Percentiles rank a stretch among this genome's conserved stretches.
phyloP scores from a whole-genome alignment of 2,888 invertebrate genomes.

The Philopedon plagiatum region DNA sequence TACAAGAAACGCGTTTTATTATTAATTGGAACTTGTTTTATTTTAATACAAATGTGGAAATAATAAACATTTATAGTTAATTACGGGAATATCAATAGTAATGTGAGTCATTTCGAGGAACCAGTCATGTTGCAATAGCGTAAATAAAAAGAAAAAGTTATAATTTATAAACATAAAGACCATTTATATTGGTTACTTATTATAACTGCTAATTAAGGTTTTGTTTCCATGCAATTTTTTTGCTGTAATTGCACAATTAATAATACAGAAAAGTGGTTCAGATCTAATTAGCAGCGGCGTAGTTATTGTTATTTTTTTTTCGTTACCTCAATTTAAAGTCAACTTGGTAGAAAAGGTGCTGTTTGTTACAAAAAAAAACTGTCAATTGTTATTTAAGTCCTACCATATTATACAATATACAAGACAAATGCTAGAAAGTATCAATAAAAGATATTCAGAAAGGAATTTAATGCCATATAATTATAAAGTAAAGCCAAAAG shows the following conservation, averaged over 20 bases:
- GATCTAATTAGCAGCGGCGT: background rate
- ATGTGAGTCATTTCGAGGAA: constrained; percentile 8
- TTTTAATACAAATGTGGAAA: background rate
- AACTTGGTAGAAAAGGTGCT: too few relatives aligned
- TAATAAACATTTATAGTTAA: background rate
- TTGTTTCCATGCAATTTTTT: constrained; percentile 1
- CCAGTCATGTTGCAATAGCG: background rate
- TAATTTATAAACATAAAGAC: background rate
- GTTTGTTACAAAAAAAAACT: too few relatives aligned
- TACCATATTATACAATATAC: too few relatives aligned
- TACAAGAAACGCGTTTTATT: too few relatives aligned
- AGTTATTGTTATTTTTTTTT: background rate
- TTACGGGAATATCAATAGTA: background rate
- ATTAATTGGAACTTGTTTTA: too few relatives aligned
- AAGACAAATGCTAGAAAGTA: too few relatives aligned
- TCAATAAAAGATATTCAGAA: too few relatives aligned
- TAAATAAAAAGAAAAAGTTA: background rate
- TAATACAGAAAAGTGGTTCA: background rate
- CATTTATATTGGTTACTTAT: background rate
- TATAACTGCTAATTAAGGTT: background rate
- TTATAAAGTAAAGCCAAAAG: too few relatives aligned
- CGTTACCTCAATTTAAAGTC: background rate
- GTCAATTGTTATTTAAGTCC: too few relatives aligned
- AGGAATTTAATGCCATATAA: too few relatives aligned
- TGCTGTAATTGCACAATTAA: constrained; percentile 10